These are phyloP conservation scores for Exaiptasia diaphana DNA, from an alignment of 64 coral and sea anemone species.

Conservation along the genomic window DNA sequence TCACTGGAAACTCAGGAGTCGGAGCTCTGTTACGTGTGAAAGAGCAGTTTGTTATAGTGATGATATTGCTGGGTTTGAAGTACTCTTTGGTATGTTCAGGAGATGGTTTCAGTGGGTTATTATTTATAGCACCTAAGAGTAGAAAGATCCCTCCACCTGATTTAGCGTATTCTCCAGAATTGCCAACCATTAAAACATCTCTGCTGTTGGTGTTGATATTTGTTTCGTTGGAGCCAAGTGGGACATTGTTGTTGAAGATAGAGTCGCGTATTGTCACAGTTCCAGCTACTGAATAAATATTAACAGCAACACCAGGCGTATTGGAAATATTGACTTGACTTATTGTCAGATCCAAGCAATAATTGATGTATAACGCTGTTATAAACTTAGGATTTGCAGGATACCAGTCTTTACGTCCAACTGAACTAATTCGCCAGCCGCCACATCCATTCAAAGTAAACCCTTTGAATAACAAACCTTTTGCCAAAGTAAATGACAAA, in stretches of 20 bases:
- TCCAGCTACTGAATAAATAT: constrained; percentile 44
- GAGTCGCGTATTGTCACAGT: constrained; percentile 29
- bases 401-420: constrained; percentile 20
- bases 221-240: neutral
- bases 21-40: constrained; percentile 64
- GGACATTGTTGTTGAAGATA: constrained; percentile 47
- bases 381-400: constrained; percentile 38
- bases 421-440: constrained; percentile 23
- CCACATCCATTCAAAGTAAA: constrained; percentile 64
- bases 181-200: neutral
- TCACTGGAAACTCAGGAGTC: constrained; percentile 9
- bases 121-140: neutral
- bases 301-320: constrained; percentile 60
- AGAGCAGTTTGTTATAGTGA: constrained; percentile 16
- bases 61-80: neutral
- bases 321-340: constrained; percentile 20
- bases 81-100: neutral
- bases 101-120: neutral
- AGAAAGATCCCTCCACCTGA: neutral
- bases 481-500: constrained; percentile 59
- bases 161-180: neutral
- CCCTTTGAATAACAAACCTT: constrained; percentile 57
- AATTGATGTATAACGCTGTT: constrained; percentile 62
- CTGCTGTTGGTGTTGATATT: neutral
- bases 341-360: constrained; percentile 56